Conservation (phyloP, 2,797 vertebrate genomes). For the Clarias pachynema region DNA sequence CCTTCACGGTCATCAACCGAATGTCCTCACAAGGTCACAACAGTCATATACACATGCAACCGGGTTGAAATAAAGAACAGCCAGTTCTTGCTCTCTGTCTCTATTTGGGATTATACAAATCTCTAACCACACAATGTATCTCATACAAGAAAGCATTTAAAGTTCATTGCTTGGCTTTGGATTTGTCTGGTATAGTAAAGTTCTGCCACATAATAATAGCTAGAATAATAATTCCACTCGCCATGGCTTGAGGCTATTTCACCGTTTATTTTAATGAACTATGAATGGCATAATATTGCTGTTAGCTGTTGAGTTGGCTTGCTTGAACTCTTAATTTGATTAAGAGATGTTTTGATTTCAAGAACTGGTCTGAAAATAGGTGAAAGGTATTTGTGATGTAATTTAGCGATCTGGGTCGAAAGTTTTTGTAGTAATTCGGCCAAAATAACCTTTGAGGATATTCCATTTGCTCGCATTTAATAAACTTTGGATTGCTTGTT, state of each 20-base stretch:
- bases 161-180: neutral
- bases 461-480: neutral
- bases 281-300: neutral
- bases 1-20: neutral
- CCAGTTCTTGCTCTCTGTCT: neutral
- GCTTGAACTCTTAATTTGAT: neutral
- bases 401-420: neutral
- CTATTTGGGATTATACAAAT: neutral
- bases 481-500: neutral
- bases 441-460: neutral
- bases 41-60: neutral
- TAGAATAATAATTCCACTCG: conserved; percentile 12
- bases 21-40: neutral
- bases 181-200: neutral
- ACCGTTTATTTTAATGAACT: conserved; percentile 3
- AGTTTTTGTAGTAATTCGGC: neutral
- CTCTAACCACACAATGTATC: neutral
- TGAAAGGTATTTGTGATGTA: conserved; percentile 2
- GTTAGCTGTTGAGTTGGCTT: neutral
- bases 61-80: neutral
- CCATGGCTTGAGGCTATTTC: neutral
- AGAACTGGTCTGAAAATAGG: conserved; percentile 9
- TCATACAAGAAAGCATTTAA: neutral
- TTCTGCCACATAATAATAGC: neutral
- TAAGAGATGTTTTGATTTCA: conserved; percentile 26